Evolutionary conservation across 2,888 invertebrate species (phyloP).

Genomic region (Glaucopsyche alexis): DNA sequence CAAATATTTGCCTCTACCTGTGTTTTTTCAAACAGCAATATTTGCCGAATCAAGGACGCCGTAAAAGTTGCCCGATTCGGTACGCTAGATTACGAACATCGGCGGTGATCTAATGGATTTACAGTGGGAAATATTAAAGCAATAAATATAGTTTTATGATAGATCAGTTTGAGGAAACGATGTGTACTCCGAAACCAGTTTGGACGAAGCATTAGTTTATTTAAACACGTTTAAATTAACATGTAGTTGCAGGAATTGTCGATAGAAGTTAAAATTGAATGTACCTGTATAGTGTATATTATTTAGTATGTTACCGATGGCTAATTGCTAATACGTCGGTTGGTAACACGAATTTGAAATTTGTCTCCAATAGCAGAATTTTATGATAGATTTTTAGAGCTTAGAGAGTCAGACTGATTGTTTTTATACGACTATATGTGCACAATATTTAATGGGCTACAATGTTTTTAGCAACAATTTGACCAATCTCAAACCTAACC

Average conservation of each 20-base stretch:
- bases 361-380: too few relatives aligned
- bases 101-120: conserved; percentile 42
- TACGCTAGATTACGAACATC: conserved; percentile 57
- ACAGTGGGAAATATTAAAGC: conserved; percentile 40
- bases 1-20: conserved; percentile 80
- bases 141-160: conserved; percentile 33
- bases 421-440: too few relatives aligned
- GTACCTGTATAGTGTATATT: too few relatives aligned
- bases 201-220: background rate
- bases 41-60: conserved; percentile 68
- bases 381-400: too few relatives aligned
- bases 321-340: background rate
- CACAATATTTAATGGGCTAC: too few relatives aligned
- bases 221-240: conserved; percentile 27
- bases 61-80: conserved; percentile 63
- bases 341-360: background rate
- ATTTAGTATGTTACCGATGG: too few relatives aligned
- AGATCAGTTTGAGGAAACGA: conserved; percentile 20
- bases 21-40: conserved; percentile 65
- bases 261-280: background rate
- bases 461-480: too few relatives aligned
- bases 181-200: conserved; percentile 5
- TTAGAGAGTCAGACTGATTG: too few relatives aligned
- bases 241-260: background rate
- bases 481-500: too few relatives aligned